Evolutionary conservation across 2,888 invertebrate species (phyloP), one percentile per base, ranked within the genome.

Genomic region (Drosophila demipolita): DNA sequence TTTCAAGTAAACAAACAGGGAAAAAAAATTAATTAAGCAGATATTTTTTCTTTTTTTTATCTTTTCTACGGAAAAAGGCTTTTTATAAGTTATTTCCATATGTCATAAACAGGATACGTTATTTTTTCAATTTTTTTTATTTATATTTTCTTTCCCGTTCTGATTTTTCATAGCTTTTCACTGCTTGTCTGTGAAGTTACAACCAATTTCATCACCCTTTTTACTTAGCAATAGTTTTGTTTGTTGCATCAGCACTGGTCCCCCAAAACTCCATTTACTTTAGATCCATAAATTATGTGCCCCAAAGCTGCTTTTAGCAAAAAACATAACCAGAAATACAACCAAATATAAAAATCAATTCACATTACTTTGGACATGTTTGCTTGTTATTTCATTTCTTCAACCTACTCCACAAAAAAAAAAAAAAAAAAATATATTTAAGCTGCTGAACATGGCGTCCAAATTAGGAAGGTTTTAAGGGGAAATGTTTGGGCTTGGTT

Each of bases 341-440:
- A 67, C 68, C 58, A 78, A 82, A 66, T 75, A 55, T 71, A 66
- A 71, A 73, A 86, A 84, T 86, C 83, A 85, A 84, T 84, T 73
- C 80, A 67, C 71, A 80, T 70, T 73, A 75, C 69, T 80, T 75
- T 65, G 54, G 62, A 61, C 68, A 73, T 75, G 71, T 67, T 62
- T 49, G 68, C 64, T 75, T 75, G 52, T 66, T 60, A 29, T 67
- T 49, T 48, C 48, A 20, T 17, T 15, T 35, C 36, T 26, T 26
- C 7, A 17, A 35, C 17, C 9, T 36, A 2, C 20, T 9, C 20
- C n/a, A 42, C 52, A 72, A 66, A 58, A 59, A 54, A 55, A 53
- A 57, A 61, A 48, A 67, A 58, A 38, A 53, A 42, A 38, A 59
- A 78, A 68, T 5, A 26, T 26, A 26, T 26, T 26, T 75, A 75